phyloP scores from a whole-genome alignment of 2,113 vertebrate genomes.

The Poecile atricapillus region DNA sequence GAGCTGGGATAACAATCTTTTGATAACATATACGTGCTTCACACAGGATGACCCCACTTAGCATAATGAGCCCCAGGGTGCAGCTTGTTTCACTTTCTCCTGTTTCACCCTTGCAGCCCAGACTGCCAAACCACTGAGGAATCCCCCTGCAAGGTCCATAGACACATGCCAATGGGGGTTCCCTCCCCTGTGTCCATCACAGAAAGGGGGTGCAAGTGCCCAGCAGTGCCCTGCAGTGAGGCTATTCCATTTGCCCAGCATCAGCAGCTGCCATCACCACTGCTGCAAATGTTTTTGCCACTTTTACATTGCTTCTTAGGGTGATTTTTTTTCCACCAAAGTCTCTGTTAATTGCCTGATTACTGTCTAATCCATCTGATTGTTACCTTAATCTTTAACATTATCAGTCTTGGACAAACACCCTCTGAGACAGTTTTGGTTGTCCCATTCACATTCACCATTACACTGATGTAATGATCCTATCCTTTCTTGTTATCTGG shows the following conservation, averaged over 20 bases:
- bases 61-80: neutral
- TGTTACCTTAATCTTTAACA: neutral
- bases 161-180: accelerated
- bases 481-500: neutral
- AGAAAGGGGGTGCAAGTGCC: neutral
- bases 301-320: neutral
- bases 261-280: neutral
- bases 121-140: neutral
- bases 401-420: neutral
- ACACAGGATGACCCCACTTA: neutral
- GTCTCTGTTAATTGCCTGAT: neutral
- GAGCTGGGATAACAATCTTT: neutral
- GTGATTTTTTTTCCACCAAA: accelerated
- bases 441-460: neutral
- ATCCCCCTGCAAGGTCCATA: accelerated
- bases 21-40: neutral
- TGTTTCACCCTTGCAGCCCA: neutral
- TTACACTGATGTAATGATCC: neutral
- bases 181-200: neutral
- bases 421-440: neutral
- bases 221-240: neutral
- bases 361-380: neutral
- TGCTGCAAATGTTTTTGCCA: neutral
- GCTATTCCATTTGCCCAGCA: neutral
- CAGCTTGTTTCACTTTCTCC: neutral